phyloP scores from a whole-genome alignment of 2,888 invertebrate genomes.

The Drosophila nr. medialis region DNA sequence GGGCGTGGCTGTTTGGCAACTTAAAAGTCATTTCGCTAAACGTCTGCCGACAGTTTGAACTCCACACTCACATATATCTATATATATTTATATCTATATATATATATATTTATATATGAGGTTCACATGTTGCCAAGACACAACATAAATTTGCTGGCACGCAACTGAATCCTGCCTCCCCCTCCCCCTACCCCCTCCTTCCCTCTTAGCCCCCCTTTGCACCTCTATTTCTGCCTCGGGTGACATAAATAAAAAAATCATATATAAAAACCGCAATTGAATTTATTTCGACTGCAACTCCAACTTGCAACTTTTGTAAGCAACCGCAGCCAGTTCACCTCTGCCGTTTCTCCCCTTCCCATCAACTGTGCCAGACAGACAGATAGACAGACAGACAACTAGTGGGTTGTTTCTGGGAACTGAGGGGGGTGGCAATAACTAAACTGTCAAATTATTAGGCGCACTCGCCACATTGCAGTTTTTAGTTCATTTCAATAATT shows the following conservation, averaged over 20 bases:
- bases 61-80: constrained; percentile 9
- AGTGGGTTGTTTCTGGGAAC: constrained; percentile 3
- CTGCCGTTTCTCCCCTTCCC: neutral
- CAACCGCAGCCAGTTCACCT: constrained; percentile 46
- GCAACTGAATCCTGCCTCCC: constrained; percentile 39
- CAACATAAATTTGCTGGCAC: constrained; percentile 77
- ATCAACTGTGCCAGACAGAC: constrained; percentile 9
- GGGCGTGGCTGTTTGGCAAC: constrained; percentile 64
- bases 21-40: constrained; percentile 79
- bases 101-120: constrained; percentile 6
- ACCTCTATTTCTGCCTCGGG: constrained; percentile 45
- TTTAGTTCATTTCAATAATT: constrained; percentile 63
- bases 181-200: neutral
- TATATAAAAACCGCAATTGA: constrained; percentile 81
- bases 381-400: neutral
- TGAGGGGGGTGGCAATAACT: constrained; percentile 44
- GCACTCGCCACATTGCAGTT: constrained; percentile 48
- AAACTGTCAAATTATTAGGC: constrained; percentile 79
- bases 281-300: constrained; percentile 77
- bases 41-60: constrained; percentile 72
- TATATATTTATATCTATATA: neutral
- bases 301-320: constrained; percentile 43
- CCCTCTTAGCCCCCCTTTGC: neutral
- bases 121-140: constrained; percentile 76
- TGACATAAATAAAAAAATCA: constrained; percentile 76